Percentiles rank a stretch among this genome's conserved stretches.
phyloP scores from a whole-genome alignment of 2,888 invertebrate species.

The Mechanitis messenoides region DNA sequence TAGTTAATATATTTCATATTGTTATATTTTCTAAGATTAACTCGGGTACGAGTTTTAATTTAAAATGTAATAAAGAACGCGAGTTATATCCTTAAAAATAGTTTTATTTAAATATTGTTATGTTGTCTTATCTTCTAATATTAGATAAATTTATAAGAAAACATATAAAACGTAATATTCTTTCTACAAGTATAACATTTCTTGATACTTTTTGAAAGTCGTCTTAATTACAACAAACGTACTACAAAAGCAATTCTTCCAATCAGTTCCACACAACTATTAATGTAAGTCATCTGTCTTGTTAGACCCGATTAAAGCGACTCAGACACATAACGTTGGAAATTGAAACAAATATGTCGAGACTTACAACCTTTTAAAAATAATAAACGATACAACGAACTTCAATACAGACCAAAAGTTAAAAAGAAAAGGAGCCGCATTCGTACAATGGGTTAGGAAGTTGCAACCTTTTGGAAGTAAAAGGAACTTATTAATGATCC shows the following conservation, averaged over 20 bases:
- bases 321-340: slow-evolving; percentile 39
- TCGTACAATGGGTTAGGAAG: slow-evolving; percentile 29
- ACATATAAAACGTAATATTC: too few relatives aligned
- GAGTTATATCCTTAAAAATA: too few relatives aligned
- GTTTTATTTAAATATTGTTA: too few relatives aligned
- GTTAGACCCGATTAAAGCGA: slow-evolving; percentile 51
- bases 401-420: slow-evolving; percentile 16
- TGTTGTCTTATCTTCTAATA: too few relatives aligned
- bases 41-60: too few relatives aligned
- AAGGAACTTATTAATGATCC: slow-evolving; percentile 60
- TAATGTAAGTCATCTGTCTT: slow-evolving; percentile 61
- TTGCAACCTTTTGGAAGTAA: slow-evolving; percentile 42
- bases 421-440: slow-evolving; percentile 38
- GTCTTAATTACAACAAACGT: slow-evolving; percentile 27
- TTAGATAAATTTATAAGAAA: too few relatives aligned
- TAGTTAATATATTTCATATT: too few relatives aligned
- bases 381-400: slow-evolving; percentile 25
- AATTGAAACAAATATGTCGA: slow-evolving; percentile 24
- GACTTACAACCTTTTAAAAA: slow-evolving; percentile 41
- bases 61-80: too few relatives aligned
- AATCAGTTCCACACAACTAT: slow-evolving; percentile 54
- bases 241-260: slow-evolving; percentile 44
- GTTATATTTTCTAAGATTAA: too few relatives aligned
- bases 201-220: too few relatives aligned
- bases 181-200: too few relatives aligned